Base-by-base conservation (phyloP, 1,140 invertebrate species). In the Ceratina calcarata region DNA sequence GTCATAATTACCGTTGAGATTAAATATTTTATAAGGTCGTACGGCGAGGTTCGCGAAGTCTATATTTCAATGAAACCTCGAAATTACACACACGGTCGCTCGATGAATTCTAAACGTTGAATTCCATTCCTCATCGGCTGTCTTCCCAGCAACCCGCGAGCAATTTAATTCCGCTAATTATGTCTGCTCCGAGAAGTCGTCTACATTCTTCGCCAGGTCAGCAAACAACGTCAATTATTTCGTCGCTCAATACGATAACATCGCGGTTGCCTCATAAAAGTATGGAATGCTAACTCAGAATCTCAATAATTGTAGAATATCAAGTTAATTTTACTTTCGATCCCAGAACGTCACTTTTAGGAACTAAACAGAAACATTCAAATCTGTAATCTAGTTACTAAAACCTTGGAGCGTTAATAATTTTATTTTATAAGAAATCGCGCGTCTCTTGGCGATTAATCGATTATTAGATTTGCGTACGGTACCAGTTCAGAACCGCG, bases 1-100 rank as follows among this genome's bases (percentile, higher is more conserved):
- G 81, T 20, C 15, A 84, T 82, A 85, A 85, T 83, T 81, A 83
- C 82, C 71, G 74, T 62, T 51, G 74, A 57, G 12, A 15, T 16
- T 37, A 55, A 57, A 65, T 57, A 65, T 61, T 22, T 24, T 24
- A 55, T 58, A 55, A 66, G 51, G 15, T 22, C 27, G 4, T 1
- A n/a, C 16, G 24, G 1, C n/a, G 49, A 58, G 18, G 20, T 3
- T 45, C 8, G 10, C 2, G n/a, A 57, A 20, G 15, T 32, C 55
- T 16, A 58, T n/a, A 18, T 58, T 60, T 27, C 12, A 13, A 60
- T 24, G 58, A 15, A 60, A 24, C 22, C 3, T 24, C 58, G 58
- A 24, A 60, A 24, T 10, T 15, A 60, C 10, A 10, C 10, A 22
- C 20, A 18, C 51, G 73, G 66, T 49, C 20, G 16, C 58, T 16